These are phyloP conservation scores for Drepanosiphum platanoidis DNA, from an alignment of 2,888 invertebrate species.

Conservation along the genomic window DNA sequence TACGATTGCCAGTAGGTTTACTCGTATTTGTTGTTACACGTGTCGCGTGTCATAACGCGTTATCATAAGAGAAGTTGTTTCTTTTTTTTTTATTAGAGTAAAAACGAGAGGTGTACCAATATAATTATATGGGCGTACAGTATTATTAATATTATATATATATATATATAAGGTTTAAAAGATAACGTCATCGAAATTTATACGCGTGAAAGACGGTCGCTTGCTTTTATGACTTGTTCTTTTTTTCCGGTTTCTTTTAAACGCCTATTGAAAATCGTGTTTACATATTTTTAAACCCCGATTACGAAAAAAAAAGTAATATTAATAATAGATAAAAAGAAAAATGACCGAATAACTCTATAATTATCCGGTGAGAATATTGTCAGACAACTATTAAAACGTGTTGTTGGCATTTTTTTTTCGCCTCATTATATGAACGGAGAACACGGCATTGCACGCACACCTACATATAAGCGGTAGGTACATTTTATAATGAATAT, in stretches of 20 bases:
- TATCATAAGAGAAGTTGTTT: not conserved
- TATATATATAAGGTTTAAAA: not conserved
- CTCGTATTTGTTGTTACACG: too few species aligned
- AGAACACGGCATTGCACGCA: not conserved
- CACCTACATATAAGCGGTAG: too few species aligned
- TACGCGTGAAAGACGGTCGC: not conserved
- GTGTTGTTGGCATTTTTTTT: not conserved
- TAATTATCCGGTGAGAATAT: not conserved
- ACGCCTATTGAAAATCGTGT: not conserved
- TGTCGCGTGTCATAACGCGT: not conserved
- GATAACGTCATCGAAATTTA: not conserved
- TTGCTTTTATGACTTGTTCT: not conserved
- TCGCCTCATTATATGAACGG: conserved; percentile 17
- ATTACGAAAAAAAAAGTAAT: not conserved
- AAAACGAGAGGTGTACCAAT: too few species aligned
- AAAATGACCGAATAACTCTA: not conserved
- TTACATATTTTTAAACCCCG: not conserved
- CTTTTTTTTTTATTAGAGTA: not conserved
- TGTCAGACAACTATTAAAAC: conserved; percentile 1
- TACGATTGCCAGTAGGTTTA: too few species aligned
- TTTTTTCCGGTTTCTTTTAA: not conserved
- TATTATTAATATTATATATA: not conserved
- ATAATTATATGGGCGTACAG: not conserved
- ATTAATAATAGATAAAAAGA: not conserved
- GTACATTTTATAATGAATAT: not conserved